These are phyloP conservation scores for Radopholus similis DNA, from an alignment of 1,140 invertebrate genomes.

Conservation along the genomic window DNA sequence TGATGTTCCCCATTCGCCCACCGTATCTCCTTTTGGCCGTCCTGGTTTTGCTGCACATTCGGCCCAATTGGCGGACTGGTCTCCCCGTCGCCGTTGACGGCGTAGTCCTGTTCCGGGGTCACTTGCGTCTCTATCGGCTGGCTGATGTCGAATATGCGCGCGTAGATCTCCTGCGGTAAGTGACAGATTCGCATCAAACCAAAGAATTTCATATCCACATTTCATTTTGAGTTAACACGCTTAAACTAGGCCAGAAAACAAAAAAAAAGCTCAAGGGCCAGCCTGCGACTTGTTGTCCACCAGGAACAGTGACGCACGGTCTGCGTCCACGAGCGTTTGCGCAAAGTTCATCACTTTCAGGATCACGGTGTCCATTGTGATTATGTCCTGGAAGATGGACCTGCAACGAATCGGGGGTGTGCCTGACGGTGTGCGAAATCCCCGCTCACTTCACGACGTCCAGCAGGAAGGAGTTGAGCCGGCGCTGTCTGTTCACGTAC, in stretches of 20 bases:
- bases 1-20: background rate
- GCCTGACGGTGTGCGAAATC: background rate
- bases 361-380: slow-evolving; percentile 76
- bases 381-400: slow-evolving; percentile 74
- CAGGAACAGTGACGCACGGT: slow-evolving; percentile 63
- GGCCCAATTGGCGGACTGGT: background rate
- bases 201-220: no score
- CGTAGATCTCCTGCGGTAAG: slow-evolving; percentile 75
- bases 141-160: slow-evolving; percentile 75
- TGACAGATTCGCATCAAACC: no score
- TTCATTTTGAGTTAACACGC: no score
- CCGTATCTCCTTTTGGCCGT: slow-evolving; percentile 50
- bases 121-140: slow-evolving; percentile 30
- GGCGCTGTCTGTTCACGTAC: slow-evolving; percentile 65
- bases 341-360: slow-evolving; percentile 79
- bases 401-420: slow-evolving; percentile 49
- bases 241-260: no score
- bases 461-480: slow-evolving; percentile 71
- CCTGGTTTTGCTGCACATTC: slow-evolving; percentile 29
- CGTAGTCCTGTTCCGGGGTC: slow-evolving; percentile 53
- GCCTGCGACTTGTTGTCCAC: slow-evolving; percentile 34
- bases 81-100: slow-evolving; percentile 23
- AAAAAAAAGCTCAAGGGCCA: no score
- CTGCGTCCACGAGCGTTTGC: slow-evolving; percentile 74
- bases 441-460: slow-evolving; percentile 70